Evolutionary conservation across 2,888 invertebrate genomes (phyloP).

Genomic region (Creontiades dilutus): DNA sequence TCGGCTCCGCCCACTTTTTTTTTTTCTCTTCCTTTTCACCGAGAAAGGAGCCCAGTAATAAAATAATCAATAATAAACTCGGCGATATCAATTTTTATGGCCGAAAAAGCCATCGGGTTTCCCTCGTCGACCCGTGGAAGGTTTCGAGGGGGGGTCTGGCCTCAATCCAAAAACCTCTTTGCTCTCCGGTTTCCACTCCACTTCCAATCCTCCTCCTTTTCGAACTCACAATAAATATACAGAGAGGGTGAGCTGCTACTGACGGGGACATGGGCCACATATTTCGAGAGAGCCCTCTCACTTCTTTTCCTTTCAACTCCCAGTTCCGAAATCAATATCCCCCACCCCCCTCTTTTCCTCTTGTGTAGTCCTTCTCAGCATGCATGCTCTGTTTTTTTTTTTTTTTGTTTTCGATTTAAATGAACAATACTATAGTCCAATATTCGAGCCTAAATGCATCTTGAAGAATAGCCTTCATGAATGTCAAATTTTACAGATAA

Average conservation of each 20-base stretch:
- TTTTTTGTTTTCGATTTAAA: no score
- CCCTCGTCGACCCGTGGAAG: neutral
- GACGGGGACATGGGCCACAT: slow-evolving; percentile 71
- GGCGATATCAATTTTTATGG: slow-evolving; percentile 52
- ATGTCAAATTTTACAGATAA: no score
- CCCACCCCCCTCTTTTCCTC: neutral
- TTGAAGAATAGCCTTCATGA: no score
- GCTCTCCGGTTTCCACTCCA: slow-evolving; percentile 41
- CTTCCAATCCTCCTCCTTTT: slow-evolving; percentile 60
- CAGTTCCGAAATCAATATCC: slow-evolving; percentile 59
- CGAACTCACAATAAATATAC: slow-evolving; percentile 71
- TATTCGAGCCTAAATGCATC: no score
- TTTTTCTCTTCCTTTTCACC: neutral
- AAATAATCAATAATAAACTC: slow-evolving; percentile 60
- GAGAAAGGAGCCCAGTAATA: neutral
- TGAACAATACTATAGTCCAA: no score
- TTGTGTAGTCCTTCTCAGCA: neutral
- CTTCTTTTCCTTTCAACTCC: slow-evolving; percentile 40
- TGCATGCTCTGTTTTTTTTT: no score
- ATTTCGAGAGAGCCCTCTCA: slow-evolving; percentile 62
- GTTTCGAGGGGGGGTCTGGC: slow-evolving; percentile 49
- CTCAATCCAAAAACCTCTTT: slow-evolving; percentile 65
- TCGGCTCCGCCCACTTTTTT: neutral
- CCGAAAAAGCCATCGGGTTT: slow-evolving; percentile 20
- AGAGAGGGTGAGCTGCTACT: slow-evolving; percentile 68